These are phyloP conservation scores for Ischnus inquisitorius DNA, from an alignment of 2,888 invertebrate genomes.

Conservation along the genomic window DNA sequence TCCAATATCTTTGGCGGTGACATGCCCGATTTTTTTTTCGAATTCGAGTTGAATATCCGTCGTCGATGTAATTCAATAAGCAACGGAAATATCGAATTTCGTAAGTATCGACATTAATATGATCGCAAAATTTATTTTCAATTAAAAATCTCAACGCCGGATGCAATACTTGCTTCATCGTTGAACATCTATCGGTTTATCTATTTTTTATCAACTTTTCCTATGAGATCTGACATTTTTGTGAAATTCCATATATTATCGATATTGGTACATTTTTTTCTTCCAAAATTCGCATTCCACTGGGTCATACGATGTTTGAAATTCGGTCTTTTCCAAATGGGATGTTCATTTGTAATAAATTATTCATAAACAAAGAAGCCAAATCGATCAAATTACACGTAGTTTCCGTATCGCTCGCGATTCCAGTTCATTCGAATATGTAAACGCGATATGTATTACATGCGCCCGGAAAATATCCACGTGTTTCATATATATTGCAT, in stretches of 20 bases:
- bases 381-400: not conserved
- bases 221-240: not conserved
- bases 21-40: no score
- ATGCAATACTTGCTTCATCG: not conserved
- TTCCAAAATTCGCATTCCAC: no score
- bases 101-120: not conserved
- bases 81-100: not conserved
- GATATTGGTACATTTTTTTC: no score
- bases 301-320: no score
- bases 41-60: no score
- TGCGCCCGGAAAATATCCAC: slow-evolving; percentile 22
- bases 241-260: no score
- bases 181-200: not conserved
- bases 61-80: not conserved
- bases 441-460: slow-evolving; percentile 6
- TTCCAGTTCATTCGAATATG: not conserved
- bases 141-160: not conserved
- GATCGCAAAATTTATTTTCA: not conserved
- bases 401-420: not conserved
- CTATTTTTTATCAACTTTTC: not conserved
- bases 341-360: no score
- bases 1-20: no score
- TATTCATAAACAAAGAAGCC: not conserved
- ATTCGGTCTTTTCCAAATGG: no score
- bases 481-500: slow-evolving; percentile 61